Evolutionary conservation across 2,888 invertebrate genomes (phyloP).

Genomic region (Perdita meconis): DNA sequence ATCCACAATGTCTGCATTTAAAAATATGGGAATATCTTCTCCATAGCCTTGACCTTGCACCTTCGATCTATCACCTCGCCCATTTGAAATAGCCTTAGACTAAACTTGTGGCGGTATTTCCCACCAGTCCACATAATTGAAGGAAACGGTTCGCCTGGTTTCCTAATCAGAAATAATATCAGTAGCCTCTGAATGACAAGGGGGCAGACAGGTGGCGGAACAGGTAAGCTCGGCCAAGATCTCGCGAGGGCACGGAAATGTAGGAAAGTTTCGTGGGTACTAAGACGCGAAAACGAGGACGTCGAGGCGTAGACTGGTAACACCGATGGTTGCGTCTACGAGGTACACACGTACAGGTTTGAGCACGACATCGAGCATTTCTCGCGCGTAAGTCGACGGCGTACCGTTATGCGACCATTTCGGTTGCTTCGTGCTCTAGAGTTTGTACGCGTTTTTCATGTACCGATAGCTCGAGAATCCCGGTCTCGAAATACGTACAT

Average conservation of each 20-base stretch:
- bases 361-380: conserved; percentile 55
- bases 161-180: too few species aligned
- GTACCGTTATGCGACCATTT: conserved; percentile 60
- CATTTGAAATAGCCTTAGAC: too few species aligned
- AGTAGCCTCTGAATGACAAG: too few species aligned
- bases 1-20: too few species aligned
- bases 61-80: too few species aligned
- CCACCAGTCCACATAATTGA: too few species aligned
- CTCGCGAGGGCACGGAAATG: neutral
- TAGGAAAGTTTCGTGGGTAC: neutral
- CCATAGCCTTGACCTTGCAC: too few species aligned
- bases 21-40: too few species aligned
- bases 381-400: conserved; percentile 53
- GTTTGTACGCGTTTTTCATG: conserved; percentile 52
- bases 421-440: conserved; percentile 46
- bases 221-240: neutral
- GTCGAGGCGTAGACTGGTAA: neutral
- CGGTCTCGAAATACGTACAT: conserved; percentile 4
- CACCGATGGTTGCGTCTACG: conserved; percentile 19
- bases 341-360: conserved; percentile 34
- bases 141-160: too few species aligned
- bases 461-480: conserved; percentile 30
- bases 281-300: conserved; percentile 20
- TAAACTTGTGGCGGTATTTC: too few species aligned
- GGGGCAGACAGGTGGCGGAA: too few species aligned